Evolutionary conservation across 2,888 invertebrate species (phyloP).

Genomic region (Petrolisthes cinctipes): DNA sequence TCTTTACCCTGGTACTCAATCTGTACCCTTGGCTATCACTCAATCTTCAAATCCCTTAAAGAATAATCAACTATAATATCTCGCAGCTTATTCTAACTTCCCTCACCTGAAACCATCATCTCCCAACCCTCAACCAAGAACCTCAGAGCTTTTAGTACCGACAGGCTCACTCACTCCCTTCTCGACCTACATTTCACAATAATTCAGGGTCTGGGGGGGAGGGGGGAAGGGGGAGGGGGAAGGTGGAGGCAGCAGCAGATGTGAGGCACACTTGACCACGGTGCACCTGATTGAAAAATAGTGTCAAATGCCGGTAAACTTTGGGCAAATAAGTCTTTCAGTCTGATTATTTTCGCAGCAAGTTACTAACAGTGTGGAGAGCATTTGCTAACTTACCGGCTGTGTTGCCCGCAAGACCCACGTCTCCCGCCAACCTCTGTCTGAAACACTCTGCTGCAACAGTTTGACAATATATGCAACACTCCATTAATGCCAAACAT

Average conservation of each 20-base stretch:
- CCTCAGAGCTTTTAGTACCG: no score
- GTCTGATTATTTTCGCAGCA: background rate
- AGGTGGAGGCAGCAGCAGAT: background rate
- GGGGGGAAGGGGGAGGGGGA: no score
- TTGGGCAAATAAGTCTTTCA: constrained; percentile 16
- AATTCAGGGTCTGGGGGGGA: background rate
- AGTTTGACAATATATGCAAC: background rate
- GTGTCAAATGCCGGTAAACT: constrained; percentile 15
- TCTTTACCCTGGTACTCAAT: no score
- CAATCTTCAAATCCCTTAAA: no score
- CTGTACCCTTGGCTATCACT: no score
- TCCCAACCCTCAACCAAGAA: no score
- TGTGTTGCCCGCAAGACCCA: background rate
- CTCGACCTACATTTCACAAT: background rate
- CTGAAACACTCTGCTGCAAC: background rate
- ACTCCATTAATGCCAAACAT: background rate
- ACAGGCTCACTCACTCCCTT: background rate
- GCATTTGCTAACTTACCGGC: background rate
- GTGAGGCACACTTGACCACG: background rate
- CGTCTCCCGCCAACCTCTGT: background rate
- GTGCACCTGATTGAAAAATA: background rate
- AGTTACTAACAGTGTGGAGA: constrained; percentile 12
- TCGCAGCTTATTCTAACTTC: no score
- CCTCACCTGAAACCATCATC: no score
- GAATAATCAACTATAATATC: no score